phyloP scores from a whole-genome alignment of 1,140 invertebrate genomes.

The Antheraea mylitta region DNA sequence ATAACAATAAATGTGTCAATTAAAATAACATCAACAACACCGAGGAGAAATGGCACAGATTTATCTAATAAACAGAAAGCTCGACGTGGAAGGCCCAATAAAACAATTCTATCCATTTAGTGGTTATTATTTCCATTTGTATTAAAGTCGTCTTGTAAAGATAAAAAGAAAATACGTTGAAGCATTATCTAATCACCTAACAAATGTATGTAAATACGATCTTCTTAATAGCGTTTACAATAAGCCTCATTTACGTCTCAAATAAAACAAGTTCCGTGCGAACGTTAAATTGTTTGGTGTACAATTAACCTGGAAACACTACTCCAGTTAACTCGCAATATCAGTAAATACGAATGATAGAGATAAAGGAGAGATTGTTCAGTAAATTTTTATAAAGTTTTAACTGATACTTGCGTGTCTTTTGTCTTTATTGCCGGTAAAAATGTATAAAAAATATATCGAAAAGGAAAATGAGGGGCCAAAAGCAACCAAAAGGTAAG shows the following conservation, averaged over 20 bases:
- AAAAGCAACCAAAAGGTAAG: no score
- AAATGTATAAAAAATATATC: no score
- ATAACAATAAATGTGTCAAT: not conserved
- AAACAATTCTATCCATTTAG: conserved; percentile 33
- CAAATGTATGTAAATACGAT: not conserved
- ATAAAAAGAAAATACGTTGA: not conserved
- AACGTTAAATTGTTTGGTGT: not conserved
- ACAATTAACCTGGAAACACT: conserved; percentile 1
- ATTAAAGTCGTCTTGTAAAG: not conserved
- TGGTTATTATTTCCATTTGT: conserved; percentile 9
- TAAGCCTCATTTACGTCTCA: conserved; percentile 1
- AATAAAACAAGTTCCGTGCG: not conserved
- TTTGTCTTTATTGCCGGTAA: no score
- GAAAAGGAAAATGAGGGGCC: no score
- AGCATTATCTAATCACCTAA: not conserved
- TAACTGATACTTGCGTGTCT: no score
- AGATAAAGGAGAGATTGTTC: no score
- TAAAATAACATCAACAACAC: not conserved
- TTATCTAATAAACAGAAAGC: not conserved
- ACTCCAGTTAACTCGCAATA: not conserved
- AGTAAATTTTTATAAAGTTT: no score
- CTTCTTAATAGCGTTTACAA: not conserved
- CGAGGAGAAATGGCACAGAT: not conserved
- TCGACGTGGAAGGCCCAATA: conserved; percentile 1
- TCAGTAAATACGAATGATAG: no score